These are phyloP conservation scores for Phytoseiulus persimilis DNA, from an alignment of 2,888 invertebrate genomes.

Conservation along the genomic window DNA sequence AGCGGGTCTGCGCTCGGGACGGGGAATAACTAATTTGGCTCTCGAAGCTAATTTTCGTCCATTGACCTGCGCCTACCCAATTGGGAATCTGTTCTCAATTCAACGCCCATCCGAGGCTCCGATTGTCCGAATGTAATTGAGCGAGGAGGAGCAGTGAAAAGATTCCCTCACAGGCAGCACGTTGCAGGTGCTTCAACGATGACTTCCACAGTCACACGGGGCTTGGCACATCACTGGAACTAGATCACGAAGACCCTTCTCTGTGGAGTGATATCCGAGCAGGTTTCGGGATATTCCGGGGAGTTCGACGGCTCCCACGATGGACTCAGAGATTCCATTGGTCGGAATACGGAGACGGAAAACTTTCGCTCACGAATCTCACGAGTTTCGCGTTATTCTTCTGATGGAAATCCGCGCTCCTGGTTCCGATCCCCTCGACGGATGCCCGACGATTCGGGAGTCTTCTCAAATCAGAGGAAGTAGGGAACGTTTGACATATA, in stretches of 20 bases:
- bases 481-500: too few species aligned
- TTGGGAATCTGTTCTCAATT: background rate
- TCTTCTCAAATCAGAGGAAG: too few species aligned
- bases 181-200: background rate
- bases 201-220: background rate
- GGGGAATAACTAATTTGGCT: background rate
- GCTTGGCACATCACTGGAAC: background rate
- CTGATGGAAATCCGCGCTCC: too few species aligned
- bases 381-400: too few species aligned
- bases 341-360: too few species aligned
- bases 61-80: background rate
- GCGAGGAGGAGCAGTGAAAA: background rate
- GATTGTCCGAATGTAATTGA: background rate
- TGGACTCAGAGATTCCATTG: too few species aligned
- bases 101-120: background rate
- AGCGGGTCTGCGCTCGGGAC: background rate
- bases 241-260: background rate
- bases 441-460: too few species aligned
- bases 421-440: too few species aligned
- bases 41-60: background rate
- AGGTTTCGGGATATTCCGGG: too few species aligned
- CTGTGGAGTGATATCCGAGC: too few species aligned
- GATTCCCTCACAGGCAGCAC: background rate
- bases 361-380: too few species aligned
- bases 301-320: too few species aligned